Conservation (phyloP, 2,113 vertebrate genomes). For the Rhodinocichla rosea region DNA sequence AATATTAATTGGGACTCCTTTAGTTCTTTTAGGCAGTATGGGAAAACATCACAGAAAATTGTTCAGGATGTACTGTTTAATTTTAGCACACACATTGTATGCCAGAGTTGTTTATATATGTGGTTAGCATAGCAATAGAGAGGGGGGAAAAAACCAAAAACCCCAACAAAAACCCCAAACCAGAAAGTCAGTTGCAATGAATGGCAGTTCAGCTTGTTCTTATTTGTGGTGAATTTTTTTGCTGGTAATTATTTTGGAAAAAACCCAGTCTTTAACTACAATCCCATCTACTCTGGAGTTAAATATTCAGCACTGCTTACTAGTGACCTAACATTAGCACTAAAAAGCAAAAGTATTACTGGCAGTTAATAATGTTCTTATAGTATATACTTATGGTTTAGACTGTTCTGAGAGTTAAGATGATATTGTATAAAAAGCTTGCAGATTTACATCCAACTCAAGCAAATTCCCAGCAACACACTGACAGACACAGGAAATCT, state of each 20-base stretch:
- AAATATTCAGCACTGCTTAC: background rate
- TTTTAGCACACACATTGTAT: background rate
- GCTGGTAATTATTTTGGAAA: background rate
- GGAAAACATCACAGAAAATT: background rate
- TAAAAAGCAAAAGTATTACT: background rate
- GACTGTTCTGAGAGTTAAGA: background rate
- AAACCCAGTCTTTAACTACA: background rate
- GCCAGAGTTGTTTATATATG: background rate
- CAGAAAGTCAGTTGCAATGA: background rate
- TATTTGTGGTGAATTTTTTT: background rate
- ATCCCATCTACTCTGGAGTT: background rate
- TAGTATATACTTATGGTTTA: background rate
- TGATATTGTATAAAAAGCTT: background rate
- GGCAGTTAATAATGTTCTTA: background rate
- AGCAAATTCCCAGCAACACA: background rate
- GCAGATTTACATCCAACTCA: background rate
- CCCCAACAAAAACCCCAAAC: background rate
- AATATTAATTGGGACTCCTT: background rate
- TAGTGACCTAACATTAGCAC: background rate
- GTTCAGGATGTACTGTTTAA: background rate
- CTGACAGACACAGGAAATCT: background rate
- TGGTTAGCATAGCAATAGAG: background rate
- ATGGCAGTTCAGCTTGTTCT: background rate
- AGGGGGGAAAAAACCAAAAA: rapidly evolving
- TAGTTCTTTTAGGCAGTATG: background rate